A percentile compares a stretch with the other conserved stretches of the same genome.
These are phyloP conservation scores for Morinoia aosen DNA, from an alignment of 2,888 invertebrate species.

Conservation along the genomic window DNA sequence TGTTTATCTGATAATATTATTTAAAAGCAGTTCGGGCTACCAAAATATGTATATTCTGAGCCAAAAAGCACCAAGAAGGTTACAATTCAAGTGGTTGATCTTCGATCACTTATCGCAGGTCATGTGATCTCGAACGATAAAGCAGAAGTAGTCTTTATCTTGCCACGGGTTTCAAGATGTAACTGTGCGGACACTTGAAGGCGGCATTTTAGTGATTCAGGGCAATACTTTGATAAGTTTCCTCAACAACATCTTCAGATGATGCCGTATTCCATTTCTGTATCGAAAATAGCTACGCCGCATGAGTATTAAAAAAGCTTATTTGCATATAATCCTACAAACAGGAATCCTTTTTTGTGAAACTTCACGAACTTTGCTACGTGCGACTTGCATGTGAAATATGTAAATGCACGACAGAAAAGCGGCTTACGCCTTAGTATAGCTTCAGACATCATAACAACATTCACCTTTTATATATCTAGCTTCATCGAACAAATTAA, in stretches of 20 bases:
- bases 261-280: background rate
- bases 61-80: background rate
- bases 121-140: background rate
- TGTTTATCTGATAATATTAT: background rate
- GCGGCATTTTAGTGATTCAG: background rate
- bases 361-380: background rate
- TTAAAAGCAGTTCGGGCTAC: background rate
- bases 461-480: background rate
- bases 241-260: background rate
- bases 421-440: background rate
- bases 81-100: background rate
- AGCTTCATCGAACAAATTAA: background rate
- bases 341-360: background rate
- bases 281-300: background rate
- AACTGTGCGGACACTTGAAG: background rate
- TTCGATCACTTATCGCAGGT: background rate
- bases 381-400: background rate
- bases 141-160: background rate
- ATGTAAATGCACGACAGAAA: too few relatives aligned
- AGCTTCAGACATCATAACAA: background rate
- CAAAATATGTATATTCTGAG: background rate
- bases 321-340: background rate
- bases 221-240: background rate
- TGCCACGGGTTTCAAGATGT: conserved; percentile 26
- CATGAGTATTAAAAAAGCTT: background rate